Evolutionary conservation across 2,113 vertebrate species (phyloP).

Genomic region (Riparia riparia): DNA sequence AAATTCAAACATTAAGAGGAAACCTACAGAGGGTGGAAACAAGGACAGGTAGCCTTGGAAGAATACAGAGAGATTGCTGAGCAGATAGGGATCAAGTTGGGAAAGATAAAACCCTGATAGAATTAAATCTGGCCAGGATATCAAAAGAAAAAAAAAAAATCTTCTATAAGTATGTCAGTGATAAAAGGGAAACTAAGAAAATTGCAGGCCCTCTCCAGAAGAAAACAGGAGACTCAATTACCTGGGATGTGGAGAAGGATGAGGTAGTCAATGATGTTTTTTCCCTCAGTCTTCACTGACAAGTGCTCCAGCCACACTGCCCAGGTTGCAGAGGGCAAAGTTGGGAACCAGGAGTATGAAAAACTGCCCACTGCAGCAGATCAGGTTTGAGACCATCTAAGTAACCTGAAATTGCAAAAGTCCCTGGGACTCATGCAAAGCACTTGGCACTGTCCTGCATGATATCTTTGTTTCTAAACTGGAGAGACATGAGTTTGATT

Average conservation of each 20-base stretch:
- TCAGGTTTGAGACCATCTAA: background rate
- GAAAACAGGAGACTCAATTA: background rate
- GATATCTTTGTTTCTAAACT: background rate
- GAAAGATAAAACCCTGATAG: background rate
- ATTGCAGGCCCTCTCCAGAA: background rate
- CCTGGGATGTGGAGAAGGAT: background rate
- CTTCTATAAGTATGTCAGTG: background rate
- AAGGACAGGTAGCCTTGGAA: background rate
- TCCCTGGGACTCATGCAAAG: background rate
- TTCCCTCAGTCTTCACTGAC: background rate
- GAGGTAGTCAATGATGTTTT: background rate
- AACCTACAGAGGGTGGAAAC: background rate
- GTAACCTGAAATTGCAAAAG: background rate
- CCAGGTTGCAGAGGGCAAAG: background rate
- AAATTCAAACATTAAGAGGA: background rate
- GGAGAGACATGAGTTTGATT: background rate
- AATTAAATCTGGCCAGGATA: background rate
- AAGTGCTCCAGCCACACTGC: background rate
- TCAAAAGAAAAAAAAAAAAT: background rate
- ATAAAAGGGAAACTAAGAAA: background rate
- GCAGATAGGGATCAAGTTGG: background rate
- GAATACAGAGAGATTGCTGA: background rate
- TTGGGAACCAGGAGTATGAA: background rate
- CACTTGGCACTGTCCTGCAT: background rate
- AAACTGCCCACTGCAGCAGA: background rate